These are phyloP conservation scores for Hyla sarda DNA, from an alignment of 2,113 vertebrate species.

Conservation along the genomic window DNA sequence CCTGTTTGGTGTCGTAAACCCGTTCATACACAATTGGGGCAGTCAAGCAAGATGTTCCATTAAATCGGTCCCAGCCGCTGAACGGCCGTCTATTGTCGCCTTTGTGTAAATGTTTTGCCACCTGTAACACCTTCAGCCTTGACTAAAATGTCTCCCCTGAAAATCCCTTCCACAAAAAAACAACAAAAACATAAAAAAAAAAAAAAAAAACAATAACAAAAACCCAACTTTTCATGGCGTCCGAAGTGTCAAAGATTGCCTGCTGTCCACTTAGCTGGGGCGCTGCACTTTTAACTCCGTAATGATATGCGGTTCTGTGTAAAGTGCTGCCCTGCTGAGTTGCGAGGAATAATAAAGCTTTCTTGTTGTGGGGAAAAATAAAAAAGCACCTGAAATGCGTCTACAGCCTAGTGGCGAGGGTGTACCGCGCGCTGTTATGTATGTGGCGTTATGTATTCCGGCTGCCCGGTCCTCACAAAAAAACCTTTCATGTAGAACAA, in stretches of 20 bases:
- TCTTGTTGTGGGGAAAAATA: slow-evolving; percentile 41
- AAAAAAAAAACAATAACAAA: neutral
- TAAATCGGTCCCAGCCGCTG: neutral
- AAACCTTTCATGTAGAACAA: slow-evolving; percentile 16
- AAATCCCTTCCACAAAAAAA: neutral
- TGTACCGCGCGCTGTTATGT: neutral
- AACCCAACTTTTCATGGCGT: neutral
- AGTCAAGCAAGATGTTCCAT: neutral
- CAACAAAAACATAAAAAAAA: too few species aligned
- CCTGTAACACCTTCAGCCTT: neutral
- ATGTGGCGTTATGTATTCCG: neutral
- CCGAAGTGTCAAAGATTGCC: slow-evolving; percentile 15
- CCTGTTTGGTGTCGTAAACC: neutral
- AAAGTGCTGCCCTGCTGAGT: slow-evolving; percentile 47
- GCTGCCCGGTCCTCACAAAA: neutral
- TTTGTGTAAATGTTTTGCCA: neutral
- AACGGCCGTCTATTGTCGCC: neutral
- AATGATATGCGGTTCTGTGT: slow-evolving; percentile 34
- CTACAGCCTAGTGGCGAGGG: neutral
- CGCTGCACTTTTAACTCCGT: slow-evolving; percentile 33
- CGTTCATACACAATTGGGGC: neutral
- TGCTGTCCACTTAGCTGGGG: slow-evolving; percentile 25
- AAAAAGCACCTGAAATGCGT: slow-evolving; percentile 25
- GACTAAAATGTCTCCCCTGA: neutral
- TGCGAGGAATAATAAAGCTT: slow-evolving; percentile 27